Percentiles rank a stretch among this genome's conserved stretches.
Conservation (phyloP, 2,888 invertebrate genomes). For the Cheilosia soror region DNA sequence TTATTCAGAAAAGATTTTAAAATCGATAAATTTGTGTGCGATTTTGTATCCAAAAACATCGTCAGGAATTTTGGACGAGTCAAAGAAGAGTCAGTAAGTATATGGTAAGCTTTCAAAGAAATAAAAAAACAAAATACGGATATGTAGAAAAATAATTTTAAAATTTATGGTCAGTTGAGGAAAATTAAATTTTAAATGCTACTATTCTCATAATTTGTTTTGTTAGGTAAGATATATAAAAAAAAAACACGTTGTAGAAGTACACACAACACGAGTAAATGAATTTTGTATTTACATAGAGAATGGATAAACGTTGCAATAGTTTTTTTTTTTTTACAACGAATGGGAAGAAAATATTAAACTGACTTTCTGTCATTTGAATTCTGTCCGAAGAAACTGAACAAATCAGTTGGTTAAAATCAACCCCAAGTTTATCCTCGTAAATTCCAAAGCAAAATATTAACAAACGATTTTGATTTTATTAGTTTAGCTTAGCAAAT, state of each 20-base stretch:
- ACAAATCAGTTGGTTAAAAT: no score
- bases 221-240: not conserved
- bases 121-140: conserved; percentile 40
- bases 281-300: conserved; percentile 55
- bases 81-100: conserved; percentile 82
- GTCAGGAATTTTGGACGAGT: conserved; percentile 83
- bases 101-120: conserved; percentile 76
- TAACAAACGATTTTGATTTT: not conserved
- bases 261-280: conserved; percentile 7
- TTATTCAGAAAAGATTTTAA: conserved; percentile 74
- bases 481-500: not conserved
- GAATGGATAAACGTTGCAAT: not conserved
- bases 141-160: conserved; percentile 57
- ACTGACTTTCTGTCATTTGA: not conserved
- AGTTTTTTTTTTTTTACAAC: no score
- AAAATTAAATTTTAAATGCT: conserved; percentile 59
- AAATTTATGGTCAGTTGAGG: conserved; percentile 46
- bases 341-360: not conserved
- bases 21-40: conserved; percentile 75
- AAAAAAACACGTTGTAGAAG: not conserved
- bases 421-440: not conserved
- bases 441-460: not conserved
- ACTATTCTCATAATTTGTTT: conserved; percentile 53
- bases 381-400: not conserved
- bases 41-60: conserved; percentile 80